These are phyloP conservation scores for Limnephilus marmoratus DNA, from an alignment of 2,888 invertebrate species.

Conservation along the genomic window DNA sequence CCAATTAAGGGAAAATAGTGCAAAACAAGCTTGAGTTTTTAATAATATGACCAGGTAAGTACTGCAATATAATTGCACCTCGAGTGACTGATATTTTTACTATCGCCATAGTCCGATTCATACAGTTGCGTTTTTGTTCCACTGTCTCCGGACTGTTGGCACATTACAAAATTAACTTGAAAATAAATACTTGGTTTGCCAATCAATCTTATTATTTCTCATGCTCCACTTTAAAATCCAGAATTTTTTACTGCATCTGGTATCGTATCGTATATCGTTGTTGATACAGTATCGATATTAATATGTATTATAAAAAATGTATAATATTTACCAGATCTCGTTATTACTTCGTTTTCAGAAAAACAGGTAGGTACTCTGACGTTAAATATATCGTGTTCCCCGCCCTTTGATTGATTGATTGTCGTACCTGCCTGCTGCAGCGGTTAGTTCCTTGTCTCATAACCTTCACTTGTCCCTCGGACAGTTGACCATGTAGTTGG, in stretches of 20 bases:
- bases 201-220: neutral
- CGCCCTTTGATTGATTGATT: neutral
- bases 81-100: no score
- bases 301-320: neutral
- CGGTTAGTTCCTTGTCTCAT: neutral
- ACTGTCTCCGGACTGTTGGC: neutral
- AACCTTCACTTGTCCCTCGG: conserved; percentile 2
- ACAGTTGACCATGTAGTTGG: neutral
- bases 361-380: neutral
- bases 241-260: neutral
- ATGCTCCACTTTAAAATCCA: neutral
- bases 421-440: neutral
- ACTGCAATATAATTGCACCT: no score
- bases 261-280: neutral
- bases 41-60: no score
- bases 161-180: no score
- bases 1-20: no score
- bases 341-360: neutral
- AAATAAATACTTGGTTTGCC: neutral
- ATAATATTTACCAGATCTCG: neutral
- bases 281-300: neutral
- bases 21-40: no score
- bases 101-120: no score
- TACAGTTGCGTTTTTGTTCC: neutral
- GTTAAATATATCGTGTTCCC: neutral